A percentile compares a stretch with the other conserved stretches of the same genome.
phyloP scores from a whole-genome alignment of 2,113 vertebrate genomes.

The Terrapene triunguis region DNA sequence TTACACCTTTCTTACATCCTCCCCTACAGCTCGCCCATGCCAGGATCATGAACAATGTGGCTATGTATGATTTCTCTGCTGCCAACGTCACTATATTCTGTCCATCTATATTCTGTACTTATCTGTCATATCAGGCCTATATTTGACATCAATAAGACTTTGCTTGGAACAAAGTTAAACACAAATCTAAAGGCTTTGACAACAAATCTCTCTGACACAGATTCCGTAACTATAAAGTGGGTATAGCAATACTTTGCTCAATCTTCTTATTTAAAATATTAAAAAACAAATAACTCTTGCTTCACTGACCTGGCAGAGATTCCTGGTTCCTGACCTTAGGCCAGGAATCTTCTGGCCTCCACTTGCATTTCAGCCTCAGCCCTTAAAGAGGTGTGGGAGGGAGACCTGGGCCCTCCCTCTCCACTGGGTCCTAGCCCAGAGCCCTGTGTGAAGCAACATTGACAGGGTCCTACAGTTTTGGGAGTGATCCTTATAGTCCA shows the following conservation, averaged over 20 bases:
- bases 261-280: neutral
- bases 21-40: neutral
- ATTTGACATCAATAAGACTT: neutral
- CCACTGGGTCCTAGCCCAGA: neutral
- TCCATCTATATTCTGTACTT: neutral
- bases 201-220: neutral
- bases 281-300: neutral
- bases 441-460: neutral
- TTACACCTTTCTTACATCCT: neutral
- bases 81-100: neutral
- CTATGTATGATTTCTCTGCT: neutral
- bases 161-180: neutral
- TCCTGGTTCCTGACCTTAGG: neutral
- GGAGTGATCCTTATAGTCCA: neutral
- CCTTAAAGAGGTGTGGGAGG: neutral
- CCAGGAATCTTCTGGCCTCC: neutral
- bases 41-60: neutral
- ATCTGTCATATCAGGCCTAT: neutral
- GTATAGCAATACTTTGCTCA: neutral
- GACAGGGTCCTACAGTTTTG: neutral
- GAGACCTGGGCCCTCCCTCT: neutral
- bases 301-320: neutral
- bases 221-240: neutral
- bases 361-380: neutral
- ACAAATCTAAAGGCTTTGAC: neutral